These are phyloP conservation scores for Augiades crinisus DNA, from an alignment of 2,888 invertebrate species.

Conservation along the genomic window DNA sequence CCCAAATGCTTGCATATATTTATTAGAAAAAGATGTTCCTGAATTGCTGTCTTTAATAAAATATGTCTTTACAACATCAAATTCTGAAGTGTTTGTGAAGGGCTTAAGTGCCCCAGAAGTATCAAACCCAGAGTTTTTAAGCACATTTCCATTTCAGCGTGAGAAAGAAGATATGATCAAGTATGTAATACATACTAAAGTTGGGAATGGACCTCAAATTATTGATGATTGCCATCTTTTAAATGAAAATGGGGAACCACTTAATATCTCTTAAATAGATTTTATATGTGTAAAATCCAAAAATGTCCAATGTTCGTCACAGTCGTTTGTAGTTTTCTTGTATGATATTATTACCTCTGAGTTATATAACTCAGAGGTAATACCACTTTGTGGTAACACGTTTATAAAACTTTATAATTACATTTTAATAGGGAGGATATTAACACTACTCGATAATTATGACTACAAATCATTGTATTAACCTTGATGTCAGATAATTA, in stretches of 20 bases:
- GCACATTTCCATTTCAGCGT: conserved; percentile 53
- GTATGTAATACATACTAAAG: conserved; percentile 91
- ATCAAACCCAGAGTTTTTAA: conserved; percentile 41
- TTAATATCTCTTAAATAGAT: conserved; percentile 4
- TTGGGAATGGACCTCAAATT: conserved; percentile 89
- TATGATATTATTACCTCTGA: no score
- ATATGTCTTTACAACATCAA: conserved; percentile 85
- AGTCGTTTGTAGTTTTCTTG: no score
- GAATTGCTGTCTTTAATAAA: conserved; percentile 85
- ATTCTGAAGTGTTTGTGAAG: conserved; percentile 53
- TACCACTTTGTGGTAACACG: no score
- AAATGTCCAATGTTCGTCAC: no score
- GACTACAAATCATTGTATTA: no score
- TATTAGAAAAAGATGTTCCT: conserved; percentile 88
- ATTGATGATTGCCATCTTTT: conserved; percentile 62
- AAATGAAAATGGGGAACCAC: conserved; percentile 50
- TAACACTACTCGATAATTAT: no score
- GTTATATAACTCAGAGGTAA: no score
- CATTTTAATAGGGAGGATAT: no score
- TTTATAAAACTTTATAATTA: no score
- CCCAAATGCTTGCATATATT: conserved; percentile 95
- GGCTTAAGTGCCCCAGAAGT: conserved; percentile 44
- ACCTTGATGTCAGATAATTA: no score
- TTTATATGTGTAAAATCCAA: not conserved
- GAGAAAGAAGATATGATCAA: conserved; percentile 83